Conservation (phyloP, 2,888 invertebrate genomes). For the Rhingia campestris region DNA sequence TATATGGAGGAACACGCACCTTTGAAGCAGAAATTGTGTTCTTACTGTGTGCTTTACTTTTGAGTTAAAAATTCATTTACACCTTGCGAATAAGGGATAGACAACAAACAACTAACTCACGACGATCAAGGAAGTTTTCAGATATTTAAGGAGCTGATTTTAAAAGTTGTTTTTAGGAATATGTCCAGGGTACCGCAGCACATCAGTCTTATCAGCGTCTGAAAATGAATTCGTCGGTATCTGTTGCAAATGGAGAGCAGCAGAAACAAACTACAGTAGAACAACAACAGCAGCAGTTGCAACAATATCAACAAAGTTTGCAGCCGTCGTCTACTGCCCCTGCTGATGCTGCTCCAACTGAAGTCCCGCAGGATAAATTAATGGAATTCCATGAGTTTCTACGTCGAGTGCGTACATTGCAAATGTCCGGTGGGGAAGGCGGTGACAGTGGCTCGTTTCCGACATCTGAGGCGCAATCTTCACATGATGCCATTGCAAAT, state of each 20-base stretch:
- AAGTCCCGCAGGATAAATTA: conserved; percentile 62
- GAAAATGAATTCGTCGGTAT: conserved; percentile 28
- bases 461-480: conserved; percentile 3
- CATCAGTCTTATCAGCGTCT: not conserved
- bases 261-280: not conserved
- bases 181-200: not conserved
- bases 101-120: no score
- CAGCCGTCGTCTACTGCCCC: not conserved
- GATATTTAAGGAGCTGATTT: not conserved
- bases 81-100: no score
- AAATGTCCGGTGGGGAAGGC: conserved; percentile 75
- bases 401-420: conserved; percentile 77
- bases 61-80: no score
- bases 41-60: not conserved
- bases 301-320: conserved; percentile 23
- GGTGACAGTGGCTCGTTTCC: conserved; percentile 2
- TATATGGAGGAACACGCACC: not conserved
- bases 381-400: conserved; percentile 79
- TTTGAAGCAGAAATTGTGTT: not conserved
- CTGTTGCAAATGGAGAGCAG: conserved; percentile 9
- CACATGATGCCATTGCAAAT: not conserved
- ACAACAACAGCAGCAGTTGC: conserved; percentile 14
- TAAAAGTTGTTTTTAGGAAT: not conserved
- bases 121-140: not conserved
- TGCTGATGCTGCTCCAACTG: not conserved